Base-by-base conservation (phyloP, 2,113 vertebrate species). In the Pelusios castaneus region DNA sequence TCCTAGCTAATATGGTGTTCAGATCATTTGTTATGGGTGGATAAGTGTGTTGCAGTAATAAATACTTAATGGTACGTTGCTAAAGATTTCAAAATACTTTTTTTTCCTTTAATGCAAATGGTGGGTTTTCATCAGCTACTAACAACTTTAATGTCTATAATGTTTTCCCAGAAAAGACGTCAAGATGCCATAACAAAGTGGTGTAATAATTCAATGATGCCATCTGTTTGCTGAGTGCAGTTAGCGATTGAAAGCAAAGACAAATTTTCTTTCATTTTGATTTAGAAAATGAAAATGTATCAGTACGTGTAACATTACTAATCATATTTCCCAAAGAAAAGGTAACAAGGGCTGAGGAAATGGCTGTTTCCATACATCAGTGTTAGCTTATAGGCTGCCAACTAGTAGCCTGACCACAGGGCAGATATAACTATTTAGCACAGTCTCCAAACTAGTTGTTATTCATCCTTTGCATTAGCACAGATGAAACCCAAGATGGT, bases 31-130 rank as follows among this genome's bases (percentile, higher is more conserved):
- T 21, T 49, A 89, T 45, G 1, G 34, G 24, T 17, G n/a, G 56
- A 10, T 34, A 14, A 21, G 34, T 70, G 4, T 49, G 5, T 45
- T 89, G 58, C n/a, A 55, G 27, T 85, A 63, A 78, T 2, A 70
- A 4, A 6, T 1, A 0, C 31, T n/a, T 51, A 38, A 47, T 11
- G 11, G 47, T 80, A 52, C 29, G 6, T 3, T 0, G 56, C 21
- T 47, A 80, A 38, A 92, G 25, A 55, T 82, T 80, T 45, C 41
- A 47, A 25, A 75, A n/a, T 52, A 4, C 16, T 41, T 52, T 3
- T 52, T 3, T 29, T n/a, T 45, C 70, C 24, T 56, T 79, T 25
- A 70, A 38, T 38, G 19, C 56, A 80, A 67, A 8, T 55, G 8
- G 21, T 5, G 11, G 22, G 38, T 77, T 86, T 90, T 92, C 41